phyloP scores from a whole-genome alignment of 2,888 invertebrate species.

The Clostera curtula region DNA sequence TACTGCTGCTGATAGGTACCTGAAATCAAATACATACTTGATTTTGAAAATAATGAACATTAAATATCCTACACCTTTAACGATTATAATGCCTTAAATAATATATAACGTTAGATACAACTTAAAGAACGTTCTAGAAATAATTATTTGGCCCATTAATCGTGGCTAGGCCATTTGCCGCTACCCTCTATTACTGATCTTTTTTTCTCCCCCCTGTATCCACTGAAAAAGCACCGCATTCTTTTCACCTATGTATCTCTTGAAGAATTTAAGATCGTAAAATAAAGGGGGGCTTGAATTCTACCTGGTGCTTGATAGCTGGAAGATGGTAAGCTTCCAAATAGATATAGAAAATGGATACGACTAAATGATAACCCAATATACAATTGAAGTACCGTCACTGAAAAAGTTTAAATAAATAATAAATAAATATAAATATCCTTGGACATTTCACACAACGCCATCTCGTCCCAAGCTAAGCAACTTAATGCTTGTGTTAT shows the following conservation, averaged over 20 bases:
- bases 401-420: too few relatives aligned
- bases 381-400: too few relatives aligned
- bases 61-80: too few relatives aligned
- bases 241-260: conserved; percentile 56
- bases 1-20: too few relatives aligned
- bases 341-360: conserved; percentile 17
- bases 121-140: conserved; percentile 22
- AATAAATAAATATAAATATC: not conserved
- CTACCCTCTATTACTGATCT: conserved; percentile 40
- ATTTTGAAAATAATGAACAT: too few relatives aligned
- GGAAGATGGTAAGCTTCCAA: conserved; percentile 32
- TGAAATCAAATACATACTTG: too few relatives aligned
- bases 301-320: conserved; percentile 41
- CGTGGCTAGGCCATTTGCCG: conserved; percentile 35
- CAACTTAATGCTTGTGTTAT: too few relatives aligned
- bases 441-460: too few relatives aligned
- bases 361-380: conserved; percentile 1
- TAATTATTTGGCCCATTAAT: conserved; percentile 48
- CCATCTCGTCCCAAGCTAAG: too few relatives aligned
- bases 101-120: too few relatives aligned
- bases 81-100: too few relatives aligned
- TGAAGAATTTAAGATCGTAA: conserved; percentile 72
- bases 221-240: conserved; percentile 43
- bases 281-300: conserved; percentile 55
- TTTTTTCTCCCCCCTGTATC: conserved; percentile 26